Percentiles rank a stretch among this genome's conserved stretches.
Conservation (phyloP, 2,888 invertebrate genomes). For the Dryocosmus kuriphilus region DNA sequence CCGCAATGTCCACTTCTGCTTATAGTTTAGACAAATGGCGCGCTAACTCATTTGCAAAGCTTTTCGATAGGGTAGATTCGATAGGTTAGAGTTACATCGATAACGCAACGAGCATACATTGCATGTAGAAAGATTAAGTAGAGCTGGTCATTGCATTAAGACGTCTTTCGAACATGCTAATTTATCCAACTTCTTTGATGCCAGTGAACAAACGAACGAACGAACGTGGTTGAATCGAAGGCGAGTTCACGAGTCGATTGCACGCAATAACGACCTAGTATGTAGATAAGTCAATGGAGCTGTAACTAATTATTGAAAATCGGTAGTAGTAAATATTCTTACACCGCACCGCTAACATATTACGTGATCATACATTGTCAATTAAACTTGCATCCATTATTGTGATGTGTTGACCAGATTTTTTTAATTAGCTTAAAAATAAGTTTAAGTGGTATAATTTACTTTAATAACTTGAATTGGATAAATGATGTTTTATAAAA, state of each 20-base stretch:
- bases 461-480: too few species aligned
- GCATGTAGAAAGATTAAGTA: conserved; percentile 25
- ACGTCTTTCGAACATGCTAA: conserved; percentile 22
- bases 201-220: not conserved
- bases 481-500: too few species aligned
- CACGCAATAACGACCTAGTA: conserved; percentile 21
- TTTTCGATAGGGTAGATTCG: not conserved
- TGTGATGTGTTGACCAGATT: too few species aligned
- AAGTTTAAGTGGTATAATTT: too few species aligned
- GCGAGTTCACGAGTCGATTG: not conserved
- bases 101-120: conserved; percentile 34
- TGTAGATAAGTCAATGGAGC: conserved; percentile 20
- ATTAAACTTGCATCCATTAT: not conserved
- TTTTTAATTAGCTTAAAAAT: too few species aligned
- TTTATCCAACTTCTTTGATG: conserved; percentile 29
- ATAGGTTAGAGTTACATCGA: not conserved
- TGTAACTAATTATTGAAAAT: conserved; percentile 29
- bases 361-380: not conserved
- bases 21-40: not conserved
- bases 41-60: not conserved
- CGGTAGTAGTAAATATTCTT: conserved; percentile 9
- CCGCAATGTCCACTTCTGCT: conserved; percentile 11
- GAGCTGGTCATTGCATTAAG: conserved; percentile 31
- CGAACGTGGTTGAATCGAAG: conserved; percentile 10
- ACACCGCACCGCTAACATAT: not conserved